Evolutionary conservation across 2,888 invertebrate species (phyloP).

Genomic region (Hylaea fasciaria): DNA sequence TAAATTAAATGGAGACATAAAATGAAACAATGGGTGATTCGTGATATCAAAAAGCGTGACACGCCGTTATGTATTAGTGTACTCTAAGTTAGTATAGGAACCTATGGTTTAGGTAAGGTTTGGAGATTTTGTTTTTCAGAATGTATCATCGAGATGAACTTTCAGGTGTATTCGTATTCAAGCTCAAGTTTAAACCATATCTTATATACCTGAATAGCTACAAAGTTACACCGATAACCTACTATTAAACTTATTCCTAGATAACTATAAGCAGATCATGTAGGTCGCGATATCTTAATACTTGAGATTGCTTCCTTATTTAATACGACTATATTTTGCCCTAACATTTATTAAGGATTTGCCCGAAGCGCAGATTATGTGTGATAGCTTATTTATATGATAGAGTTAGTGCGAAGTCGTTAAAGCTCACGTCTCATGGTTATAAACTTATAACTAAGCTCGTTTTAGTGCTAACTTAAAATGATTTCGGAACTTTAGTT

Average conservation of each 20-base stretch:
- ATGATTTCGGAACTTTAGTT: conserved; percentile 4
- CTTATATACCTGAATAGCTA: too few species aligned
- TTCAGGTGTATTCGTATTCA: too few species aligned
- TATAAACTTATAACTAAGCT: conserved; percentile 27
- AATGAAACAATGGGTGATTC: conserved; percentile 7
- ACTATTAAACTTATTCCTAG: too few species aligned
- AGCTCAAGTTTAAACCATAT: too few species aligned
- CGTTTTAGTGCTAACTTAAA: conserved; percentile 25
- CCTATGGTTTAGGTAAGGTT: too few species aligned
- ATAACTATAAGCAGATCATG: too few species aligned
- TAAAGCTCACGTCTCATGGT: conserved; percentile 6
- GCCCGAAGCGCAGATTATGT: conserved; percentile 11
- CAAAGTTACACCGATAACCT: too few species aligned
- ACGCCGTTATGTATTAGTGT: not conserved
- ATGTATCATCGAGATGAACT: too few species aligned
- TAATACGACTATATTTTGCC: conserved; percentile 1
- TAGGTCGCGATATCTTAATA: conserved; percentile 1
- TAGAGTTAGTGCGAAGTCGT: conserved; percentile 12
- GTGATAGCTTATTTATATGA: conserved; percentile 20
- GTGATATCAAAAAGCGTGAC: not conserved
- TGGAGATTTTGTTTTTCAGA: too few species aligned
- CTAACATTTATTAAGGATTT: conserved; percentile 9
- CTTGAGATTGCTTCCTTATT: not conserved
- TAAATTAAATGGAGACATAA: conserved; percentile 10
- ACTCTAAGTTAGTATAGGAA: too few species aligned